A percentile compares a stretch with the other conserved stretches of the same genome.
Evolutionary conservation across 2,113 vertebrate species (phyloP).

Genomic region (Poicephalus meyeri): DNA sequence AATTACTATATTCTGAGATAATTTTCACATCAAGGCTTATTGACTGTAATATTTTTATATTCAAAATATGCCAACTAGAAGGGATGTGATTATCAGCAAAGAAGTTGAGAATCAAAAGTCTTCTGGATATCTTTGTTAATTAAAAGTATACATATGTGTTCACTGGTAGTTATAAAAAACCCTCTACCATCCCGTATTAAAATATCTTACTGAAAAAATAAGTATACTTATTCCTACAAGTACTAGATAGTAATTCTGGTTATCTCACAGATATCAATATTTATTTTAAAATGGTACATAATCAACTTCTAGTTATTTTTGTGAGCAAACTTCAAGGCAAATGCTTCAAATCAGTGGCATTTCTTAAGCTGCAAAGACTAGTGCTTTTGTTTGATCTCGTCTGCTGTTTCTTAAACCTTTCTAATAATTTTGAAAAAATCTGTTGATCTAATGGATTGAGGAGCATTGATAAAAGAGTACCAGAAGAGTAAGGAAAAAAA

Average conservation of each 20-base stretch:
- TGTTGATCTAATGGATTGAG: background rate
- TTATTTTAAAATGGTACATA: background rate
- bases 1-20: background rate
- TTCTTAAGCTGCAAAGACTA: background rate
- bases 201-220: background rate
- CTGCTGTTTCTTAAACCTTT: background rate
- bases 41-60: background rate
- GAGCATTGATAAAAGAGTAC: background rate
- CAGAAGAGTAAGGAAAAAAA: background rate
- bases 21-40: background rate
- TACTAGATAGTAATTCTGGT: background rate
- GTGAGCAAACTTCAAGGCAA: background rate
- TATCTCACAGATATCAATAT: background rate
- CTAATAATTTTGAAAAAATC: background rate
- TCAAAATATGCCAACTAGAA: background rate
- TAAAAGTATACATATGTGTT: background rate
- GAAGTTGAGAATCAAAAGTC: background rate
- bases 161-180: background rate
- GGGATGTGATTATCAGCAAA: background rate
- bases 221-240: background rate
- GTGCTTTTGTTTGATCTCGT: background rate
- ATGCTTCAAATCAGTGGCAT: background rate
- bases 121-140: background rate
- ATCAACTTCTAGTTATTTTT: background rate
- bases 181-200: fast-evolving